A percentile compares a stretch with the other conserved stretches of the same genome.
These are phyloP conservation scores for Brachionus angularis DNA, from an alignment of 1,140 invertebrate genomes.

Conservation along the genomic window DNA sequence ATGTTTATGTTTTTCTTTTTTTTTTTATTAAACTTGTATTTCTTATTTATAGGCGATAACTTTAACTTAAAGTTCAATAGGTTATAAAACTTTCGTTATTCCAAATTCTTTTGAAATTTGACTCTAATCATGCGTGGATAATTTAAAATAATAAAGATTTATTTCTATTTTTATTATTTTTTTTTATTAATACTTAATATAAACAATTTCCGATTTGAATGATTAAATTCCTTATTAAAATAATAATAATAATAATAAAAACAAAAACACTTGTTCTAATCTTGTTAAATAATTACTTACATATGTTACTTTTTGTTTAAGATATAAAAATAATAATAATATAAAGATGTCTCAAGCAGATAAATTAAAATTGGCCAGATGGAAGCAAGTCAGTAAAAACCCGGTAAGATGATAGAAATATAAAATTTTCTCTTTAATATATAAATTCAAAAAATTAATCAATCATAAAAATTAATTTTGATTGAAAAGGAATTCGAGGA, in stretches of 20 bases:
- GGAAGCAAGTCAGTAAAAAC: constrained; percentile 40
- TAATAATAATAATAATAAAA: too few species aligned
- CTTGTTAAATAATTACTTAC: too few species aligned
- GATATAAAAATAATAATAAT: constrained; percentile 11
- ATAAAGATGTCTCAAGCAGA: constrained; percentile 40
- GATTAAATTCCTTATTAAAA: too few species aligned
- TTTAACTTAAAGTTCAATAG: constrained; percentile 24
- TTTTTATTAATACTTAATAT: constrained; percentile 16
- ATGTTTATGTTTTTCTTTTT: too few species aligned
- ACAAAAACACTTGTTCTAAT: background rate
- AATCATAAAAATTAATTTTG: constrained; percentile 22
- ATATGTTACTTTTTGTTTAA: too few species aligned
- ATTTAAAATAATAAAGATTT: constrained; percentile 36
- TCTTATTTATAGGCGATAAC: constrained; percentile 40
- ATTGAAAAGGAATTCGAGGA: constrained; percentile 34
- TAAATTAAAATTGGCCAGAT: constrained; percentile 42
- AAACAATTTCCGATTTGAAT: constrained; percentile 36
- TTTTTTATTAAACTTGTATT: too few species aligned
- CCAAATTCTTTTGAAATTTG: too few species aligned
- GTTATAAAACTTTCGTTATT: constrained; percentile 39
- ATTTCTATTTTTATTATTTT: too few species aligned
- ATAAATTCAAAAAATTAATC: constrained; percentile 24
- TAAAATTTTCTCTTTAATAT: constrained; percentile 30
- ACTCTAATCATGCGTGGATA: constrained; percentile 29
- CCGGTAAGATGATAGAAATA: constrained; percentile 41